These are phyloP conservation scores for Grus americana DNA, from an alignment of 2,113 vertebrate species.

Conservation along the genomic window DNA sequence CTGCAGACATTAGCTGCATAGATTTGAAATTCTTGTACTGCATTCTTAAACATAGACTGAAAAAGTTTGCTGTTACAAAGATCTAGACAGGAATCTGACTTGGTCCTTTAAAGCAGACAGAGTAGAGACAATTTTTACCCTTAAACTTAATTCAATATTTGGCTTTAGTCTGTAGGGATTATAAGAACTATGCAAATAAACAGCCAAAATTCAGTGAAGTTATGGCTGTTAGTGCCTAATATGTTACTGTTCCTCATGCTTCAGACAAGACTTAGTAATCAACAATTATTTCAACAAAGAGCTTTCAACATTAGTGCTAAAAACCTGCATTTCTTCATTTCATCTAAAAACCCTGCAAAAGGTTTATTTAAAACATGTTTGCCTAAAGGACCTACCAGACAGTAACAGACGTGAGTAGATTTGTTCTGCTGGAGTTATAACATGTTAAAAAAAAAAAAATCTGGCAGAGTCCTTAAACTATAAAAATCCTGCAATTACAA, in stretches of 20 bases:
- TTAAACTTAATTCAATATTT: constrained; percentile 32
- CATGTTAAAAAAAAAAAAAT: constrained; percentile 59
- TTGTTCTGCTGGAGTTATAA: constrained; percentile 81
- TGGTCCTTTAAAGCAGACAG: not conserved
- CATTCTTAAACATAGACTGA: not conserved
- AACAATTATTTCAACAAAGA: constrained; percentile 38
- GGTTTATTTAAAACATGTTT: constrained; percentile 76
- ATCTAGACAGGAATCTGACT: not conserved
- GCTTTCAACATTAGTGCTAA: constrained; percentile 38
- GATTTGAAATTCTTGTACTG: not conserved
- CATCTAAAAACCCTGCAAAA: constrained; percentile 51
- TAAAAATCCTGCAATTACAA: constrained; percentile 88
- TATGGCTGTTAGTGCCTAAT: not conserved
- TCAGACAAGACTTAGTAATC: constrained; percentile 36
- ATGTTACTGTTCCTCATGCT: not conserved
- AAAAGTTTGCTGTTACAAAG: not conserved
- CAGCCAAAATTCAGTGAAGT: constrained; percentile 35
- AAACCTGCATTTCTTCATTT: constrained; percentile 66
- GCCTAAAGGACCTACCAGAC: constrained; percentile 81
- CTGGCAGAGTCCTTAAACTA: constrained; percentile 78
- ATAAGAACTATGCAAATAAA: constrained; percentile 26
- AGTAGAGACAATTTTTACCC: not conserved
- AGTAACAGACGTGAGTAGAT: constrained; percentile 78
- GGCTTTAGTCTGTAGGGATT: constrained; percentile 21
- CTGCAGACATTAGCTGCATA: not conserved